Percentiles rank a stretch among this genome's conserved stretches.
Evolutionary conservation across 2,113 vertebrate species (phyloP).

Genomic region (Perognathus longimembris): DNA sequence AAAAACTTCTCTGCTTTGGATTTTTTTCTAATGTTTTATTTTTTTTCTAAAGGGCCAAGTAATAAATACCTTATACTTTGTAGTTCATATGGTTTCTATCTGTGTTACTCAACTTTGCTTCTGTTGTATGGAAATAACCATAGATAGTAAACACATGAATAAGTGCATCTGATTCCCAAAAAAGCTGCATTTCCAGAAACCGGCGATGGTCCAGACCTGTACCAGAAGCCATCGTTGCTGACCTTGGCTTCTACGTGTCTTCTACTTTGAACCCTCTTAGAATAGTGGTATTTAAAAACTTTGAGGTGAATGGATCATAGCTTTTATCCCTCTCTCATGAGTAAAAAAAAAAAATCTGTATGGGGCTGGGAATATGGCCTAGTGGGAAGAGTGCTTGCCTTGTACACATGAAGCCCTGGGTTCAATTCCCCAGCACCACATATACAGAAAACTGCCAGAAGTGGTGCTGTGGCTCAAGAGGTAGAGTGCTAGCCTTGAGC

Average conservation of each 20-base stretch:
- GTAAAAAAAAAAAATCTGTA: background rate
- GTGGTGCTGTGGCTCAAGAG: too few species aligned
- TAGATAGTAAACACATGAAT: background rate
- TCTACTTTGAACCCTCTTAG: background rate
- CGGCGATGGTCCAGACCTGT: background rate
- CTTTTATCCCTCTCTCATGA: background rate
- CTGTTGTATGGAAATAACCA: background rate
- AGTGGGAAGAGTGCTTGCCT: too few species aligned
- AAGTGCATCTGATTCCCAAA: background rate
- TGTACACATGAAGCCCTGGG: too few species aligned
- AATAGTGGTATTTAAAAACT: background rate
- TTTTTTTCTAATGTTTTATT: background rate
- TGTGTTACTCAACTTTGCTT: fast-evolving
- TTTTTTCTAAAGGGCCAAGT: background rate
- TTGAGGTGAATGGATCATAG: background rate
- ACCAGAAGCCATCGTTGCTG: background rate
- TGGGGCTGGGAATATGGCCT: too few species aligned
- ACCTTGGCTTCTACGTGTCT: background rate
- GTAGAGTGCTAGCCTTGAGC: too few species aligned
- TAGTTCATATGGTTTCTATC: background rate
- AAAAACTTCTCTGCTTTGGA: background rate
- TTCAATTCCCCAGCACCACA: too few species aligned
- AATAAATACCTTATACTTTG: background rate
- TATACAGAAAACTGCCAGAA: too few species aligned
- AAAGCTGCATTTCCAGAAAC: background rate